Evolutionary conservation across 2,113 vertebrate species (phyloP).

Genomic region (Talpa occidentalis): DNA sequence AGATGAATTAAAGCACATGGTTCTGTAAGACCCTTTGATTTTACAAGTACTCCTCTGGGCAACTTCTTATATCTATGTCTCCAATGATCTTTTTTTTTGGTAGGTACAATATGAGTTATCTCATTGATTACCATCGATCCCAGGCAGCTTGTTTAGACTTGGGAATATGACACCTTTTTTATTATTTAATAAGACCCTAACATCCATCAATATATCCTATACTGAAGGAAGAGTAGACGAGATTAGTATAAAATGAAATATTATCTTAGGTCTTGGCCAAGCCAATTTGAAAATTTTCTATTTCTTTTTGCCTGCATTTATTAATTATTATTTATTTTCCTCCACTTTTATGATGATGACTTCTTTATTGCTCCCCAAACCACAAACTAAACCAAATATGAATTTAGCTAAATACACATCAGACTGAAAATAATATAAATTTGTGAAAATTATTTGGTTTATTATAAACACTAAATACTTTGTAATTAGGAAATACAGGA

Average conservation of each 20-base stretch:
- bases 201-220: neutral
- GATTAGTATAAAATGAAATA: constrained; percentile 1
- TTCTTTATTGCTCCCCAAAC: neutral
- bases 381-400: neutral
- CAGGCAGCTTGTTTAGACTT: constrained; percentile 11
- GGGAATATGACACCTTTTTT: neutral
- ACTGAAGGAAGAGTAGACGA: neutral
- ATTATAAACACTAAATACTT: neutral
- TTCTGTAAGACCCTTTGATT: neutral
- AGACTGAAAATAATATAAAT: neutral
- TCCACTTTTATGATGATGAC: neutral
- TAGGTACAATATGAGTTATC: neutral
- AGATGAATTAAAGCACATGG: neutral
- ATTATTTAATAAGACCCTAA: neutral
- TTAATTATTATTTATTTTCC: neutral
- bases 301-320: neutral
- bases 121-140: neutral
- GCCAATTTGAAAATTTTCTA: neutral
- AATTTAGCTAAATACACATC: neutral
- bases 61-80: neutral
- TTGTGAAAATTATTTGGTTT: constrained; percentile 41
- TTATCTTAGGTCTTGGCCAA: neutral
- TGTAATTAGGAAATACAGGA: neutral
- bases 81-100: neutral
- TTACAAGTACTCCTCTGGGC: neutral